These are phyloP conservation scores for Camponotus floridanus DNA, from an alignment of 1,140 invertebrate genomes.

Conservation along the genomic window DNA sequence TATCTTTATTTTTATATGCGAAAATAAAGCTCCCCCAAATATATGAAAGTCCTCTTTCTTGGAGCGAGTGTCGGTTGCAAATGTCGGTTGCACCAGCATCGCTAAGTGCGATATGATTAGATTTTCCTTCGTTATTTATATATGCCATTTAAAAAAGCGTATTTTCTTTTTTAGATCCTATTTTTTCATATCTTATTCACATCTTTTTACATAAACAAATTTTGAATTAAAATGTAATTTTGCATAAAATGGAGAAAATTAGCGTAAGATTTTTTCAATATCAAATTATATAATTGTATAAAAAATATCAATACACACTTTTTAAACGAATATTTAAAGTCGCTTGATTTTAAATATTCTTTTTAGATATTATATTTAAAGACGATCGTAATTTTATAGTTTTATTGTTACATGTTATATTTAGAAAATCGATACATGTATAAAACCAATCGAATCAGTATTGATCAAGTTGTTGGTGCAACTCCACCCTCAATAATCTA, in stretches of 20 bases:
- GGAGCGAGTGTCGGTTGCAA: constrained; percentile 4
- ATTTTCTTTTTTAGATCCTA: background rate
- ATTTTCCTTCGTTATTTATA: background rate
- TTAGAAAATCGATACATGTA: background rate
- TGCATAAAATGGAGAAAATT: too few species aligned
- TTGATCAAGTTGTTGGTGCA: constrained; percentile 29
- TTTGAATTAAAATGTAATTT: background rate
- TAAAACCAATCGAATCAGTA: background rate
- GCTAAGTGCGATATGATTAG: background rate
- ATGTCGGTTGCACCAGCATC: constrained; percentile 7
- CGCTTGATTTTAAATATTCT: background rate
- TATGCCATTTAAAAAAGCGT: background rate
- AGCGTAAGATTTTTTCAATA: too few species aligned
- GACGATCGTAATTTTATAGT: background rate
- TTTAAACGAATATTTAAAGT: background rate
- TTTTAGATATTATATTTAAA: background rate
- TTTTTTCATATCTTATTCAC: background rate
- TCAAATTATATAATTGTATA: too few species aligned
- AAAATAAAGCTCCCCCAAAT: background rate
- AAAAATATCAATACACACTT: too few species aligned
- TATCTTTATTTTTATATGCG: constrained; percentile 64
- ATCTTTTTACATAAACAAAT: background rate
- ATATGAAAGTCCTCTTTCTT: background rate
- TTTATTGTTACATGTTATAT: background rate
- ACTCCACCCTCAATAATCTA: background rate